Base-by-base conservation (phyloP, 2,797 vertebrate species). In the Danio kyathit region DNA sequence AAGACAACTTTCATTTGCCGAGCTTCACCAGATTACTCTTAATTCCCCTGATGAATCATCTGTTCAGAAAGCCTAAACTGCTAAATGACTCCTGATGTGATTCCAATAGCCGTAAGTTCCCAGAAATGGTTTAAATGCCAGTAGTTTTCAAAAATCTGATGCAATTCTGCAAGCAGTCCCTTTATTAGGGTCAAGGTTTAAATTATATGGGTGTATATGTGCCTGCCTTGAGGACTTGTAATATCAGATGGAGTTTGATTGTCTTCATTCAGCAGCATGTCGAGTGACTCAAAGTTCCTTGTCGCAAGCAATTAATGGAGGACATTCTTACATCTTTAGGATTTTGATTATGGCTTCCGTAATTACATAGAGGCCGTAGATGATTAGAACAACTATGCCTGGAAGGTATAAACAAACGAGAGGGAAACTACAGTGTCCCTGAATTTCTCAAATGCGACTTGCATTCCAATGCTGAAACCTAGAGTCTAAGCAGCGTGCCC, bases 341-440 rank as follows among this genome's bases (percentile, higher is more conserved):
- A 91, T 92, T 91, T 89, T 91, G 87, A 90, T 91, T 86, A 92
- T 88, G 85, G 88, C 82, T 90, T 87, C 80, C 51, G 88, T 90
- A 92, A 93, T 92, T 91, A 91, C 61, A 70, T 89, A 85, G 85
- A 89, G 83, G 84, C 86, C 85, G 84, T 89, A 90, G 87, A 90
- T 91, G 89, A 92, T 91, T 91, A 90, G 90, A 90, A 87, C 78
- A 83, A 88, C 60, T 80, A 86, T 88, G 89, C 87, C 88, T 90
- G 85, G 40, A 83, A 91, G 89, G 88, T 90, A 88, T 88, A 89
- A 89, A 84, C 85, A 88, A 93, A 89, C 74, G 82, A 79, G 82
- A 80, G 60, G 78, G 80, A 89, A 87, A 87, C 85, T 79, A 82
- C 80, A 29, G 59, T 51, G 76, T 81, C 78, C 38, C 85, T 67